Conservation (phyloP, 2,113 vertebrate species). For the Sturnus vulgaris region DNA sequence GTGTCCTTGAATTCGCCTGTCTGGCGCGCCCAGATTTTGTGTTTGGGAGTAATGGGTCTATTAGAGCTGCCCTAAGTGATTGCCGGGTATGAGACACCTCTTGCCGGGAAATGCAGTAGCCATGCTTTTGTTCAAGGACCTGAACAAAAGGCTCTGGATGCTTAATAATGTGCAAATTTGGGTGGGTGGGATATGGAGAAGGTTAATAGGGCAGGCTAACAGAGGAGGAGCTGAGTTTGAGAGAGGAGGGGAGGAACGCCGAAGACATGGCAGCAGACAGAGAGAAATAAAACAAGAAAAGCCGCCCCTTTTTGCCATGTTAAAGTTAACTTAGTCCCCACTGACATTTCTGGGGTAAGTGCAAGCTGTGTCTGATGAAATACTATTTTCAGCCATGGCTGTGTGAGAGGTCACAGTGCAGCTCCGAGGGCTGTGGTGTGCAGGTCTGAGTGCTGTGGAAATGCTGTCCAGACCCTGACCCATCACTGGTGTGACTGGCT, state of each 20-base stretch:
- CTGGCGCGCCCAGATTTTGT: neutral
- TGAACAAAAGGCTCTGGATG: slow-evolving; percentile 39
- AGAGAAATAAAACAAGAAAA: neutral
- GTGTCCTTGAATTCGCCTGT: slow-evolving; percentile 15
- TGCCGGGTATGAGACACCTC: neutral
- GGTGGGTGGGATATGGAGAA: slow-evolving; percentile 27
- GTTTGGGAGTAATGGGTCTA: neutral
- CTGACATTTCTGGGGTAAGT: neutral
- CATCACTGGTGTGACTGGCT: neutral
- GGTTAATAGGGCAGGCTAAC: slow-evolving; percentile 32
- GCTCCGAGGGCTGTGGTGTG: neutral
- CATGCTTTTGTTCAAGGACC: neutral
- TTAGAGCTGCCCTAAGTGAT: neutral
- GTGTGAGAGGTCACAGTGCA: neutral
- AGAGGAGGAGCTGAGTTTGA: slow-evolving; percentile 51
- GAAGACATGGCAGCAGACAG: neutral
- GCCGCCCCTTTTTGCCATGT: neutral
- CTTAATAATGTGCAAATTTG: slow-evolving; percentile 45
- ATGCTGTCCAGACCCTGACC: neutral
- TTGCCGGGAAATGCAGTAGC: neutral
- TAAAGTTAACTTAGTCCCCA: neutral
- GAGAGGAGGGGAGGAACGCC: neutral
- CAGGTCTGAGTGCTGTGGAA: neutral
- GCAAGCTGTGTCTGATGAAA: neutral
- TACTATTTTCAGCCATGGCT: neutral